These are phyloP conservation scores for Mycteria americana DNA, from an alignment of 2,797 vertebrate species.

Conservation along the genomic window DNA sequence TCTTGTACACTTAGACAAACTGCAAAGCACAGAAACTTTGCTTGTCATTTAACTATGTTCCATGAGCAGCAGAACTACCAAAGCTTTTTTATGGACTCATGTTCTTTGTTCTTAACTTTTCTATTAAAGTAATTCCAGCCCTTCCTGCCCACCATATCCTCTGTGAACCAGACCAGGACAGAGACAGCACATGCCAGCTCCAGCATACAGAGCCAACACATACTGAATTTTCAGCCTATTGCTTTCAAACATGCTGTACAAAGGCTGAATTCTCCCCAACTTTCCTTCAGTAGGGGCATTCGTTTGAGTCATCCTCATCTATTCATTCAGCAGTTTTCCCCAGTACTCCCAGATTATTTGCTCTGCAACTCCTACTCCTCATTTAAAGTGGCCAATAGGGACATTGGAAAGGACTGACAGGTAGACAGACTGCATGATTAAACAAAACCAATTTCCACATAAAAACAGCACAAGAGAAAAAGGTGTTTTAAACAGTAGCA, in stretches of 20 bases:
- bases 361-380: not conserved
- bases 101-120: not conserved
- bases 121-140: not conserved
- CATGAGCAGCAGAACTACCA: not conserved
- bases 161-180: not conserved
- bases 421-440: not conserved
- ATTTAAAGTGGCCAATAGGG: not conserved
- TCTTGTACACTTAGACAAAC: not conserved
- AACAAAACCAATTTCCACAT: not conserved
- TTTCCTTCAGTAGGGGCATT: not conserved
- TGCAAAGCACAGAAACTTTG: not conserved
- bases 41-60: not conserved
- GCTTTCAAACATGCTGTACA: fast-evolving
- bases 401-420: not conserved
- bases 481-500: not conserved
- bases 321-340: not conserved
- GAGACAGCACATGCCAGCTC: not conserved
- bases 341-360: not conserved
- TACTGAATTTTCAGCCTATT: not conserved
- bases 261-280: not conserved
- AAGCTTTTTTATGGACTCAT: not conserved
- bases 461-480: not conserved
- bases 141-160: not conserved
- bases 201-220: not conserved
- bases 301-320: not conserved